Base-by-base conservation (phyloP, 1,140 invertebrate species). In the Zaprionus ghesquierei region DNA sequence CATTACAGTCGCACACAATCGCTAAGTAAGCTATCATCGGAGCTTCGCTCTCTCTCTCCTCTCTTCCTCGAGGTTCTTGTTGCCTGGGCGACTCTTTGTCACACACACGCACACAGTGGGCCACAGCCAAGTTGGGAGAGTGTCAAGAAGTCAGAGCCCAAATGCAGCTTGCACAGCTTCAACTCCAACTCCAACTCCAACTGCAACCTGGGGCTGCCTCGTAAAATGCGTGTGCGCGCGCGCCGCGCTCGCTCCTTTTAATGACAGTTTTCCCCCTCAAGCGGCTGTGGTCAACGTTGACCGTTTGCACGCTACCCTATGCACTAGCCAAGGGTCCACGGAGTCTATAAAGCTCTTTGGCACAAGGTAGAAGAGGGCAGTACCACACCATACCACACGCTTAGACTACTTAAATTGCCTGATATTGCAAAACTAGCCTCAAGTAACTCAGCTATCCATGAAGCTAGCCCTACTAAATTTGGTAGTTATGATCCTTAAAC, bases 21-120 rank as follows among this genome's bases (percentile, higher is more conserved):
- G 73, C 76, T 91, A 91, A 91, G 81, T 91, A 91, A 91, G 90
- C 90, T 90, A 91, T 91, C 90, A 91, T 90, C 90, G 76, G 77
- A 76, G 77, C n/a, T n/a, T n/a, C n/a, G 76, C 77, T 77, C 56
- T 27, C 25, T 4, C 25, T 27, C 25, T 89, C 82, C 75, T 77
- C 49, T 29, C 27, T n/a, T n/a, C n/a, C n/a, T n/a, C 5, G 27
- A 29, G 69, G 35, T 56, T 46, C 51, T 71, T 62, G 33, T 38
- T n/a, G 35, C 35, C 22, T 50, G 38, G 46, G 64, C 68, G 41
- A 64, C 35, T 8, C 61, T 68, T 51, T 84, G 69, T 69, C 64
- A 85, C n/a, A n/a, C n/a, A n/a, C n/a, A n/a, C n/a, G n/a, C n/a
- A n/a, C n/a, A n/a, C 74, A 74, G 81, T 84, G 81, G 73, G 77